phyloP scores from a whole-genome alignment of 2,888 invertebrate species.

The Yponomeuta malinellus region DNA sequence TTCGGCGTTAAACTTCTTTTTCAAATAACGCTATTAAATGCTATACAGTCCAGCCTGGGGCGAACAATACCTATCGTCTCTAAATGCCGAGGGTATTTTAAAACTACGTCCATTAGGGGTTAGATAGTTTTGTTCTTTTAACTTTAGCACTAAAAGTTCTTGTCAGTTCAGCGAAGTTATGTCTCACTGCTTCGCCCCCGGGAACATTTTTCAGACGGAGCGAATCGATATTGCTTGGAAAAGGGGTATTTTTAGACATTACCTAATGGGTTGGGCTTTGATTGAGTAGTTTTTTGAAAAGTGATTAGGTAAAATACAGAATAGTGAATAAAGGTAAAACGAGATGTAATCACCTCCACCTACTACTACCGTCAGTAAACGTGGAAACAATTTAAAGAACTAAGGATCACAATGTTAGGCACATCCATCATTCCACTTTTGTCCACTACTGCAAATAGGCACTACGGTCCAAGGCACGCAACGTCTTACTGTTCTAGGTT shows the following conservation, averaged over 20 bases:
- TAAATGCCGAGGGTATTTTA: neutral
- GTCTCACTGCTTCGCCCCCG: conserved; percentile 3
- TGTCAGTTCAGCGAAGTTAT: conserved; percentile 6
- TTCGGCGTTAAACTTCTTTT: too few relatives aligned
- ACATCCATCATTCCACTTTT: conserved; percentile 6
- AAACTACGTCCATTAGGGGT: conserved; percentile 8
- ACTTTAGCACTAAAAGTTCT: conserved; percentile 14
- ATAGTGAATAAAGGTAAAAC: neutral
- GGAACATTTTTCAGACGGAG: conserved; percentile 6
- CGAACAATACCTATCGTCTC: neutral
- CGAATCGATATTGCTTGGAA: conserved; percentile 4
- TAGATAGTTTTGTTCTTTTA: conserved; percentile 10
- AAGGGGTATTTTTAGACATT: conserved; percentile 1
- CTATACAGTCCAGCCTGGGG: neutral
- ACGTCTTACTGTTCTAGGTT: conserved; percentile 10
- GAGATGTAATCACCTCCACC: neutral
- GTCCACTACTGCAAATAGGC: conserved; percentile 21
- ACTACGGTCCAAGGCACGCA: neutral
- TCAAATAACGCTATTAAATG: too few relatives aligned
- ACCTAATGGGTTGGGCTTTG: neutral
- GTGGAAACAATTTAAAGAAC: too few relatives aligned
- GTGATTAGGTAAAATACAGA: conserved; percentile 24
- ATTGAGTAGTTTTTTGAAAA: conserved; percentile 17
- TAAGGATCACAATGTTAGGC: too few relatives aligned
- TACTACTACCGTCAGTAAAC: too few relatives aligned